Evolutionary conservation across 2,797 vertebrate genomes (phyloP).

Genomic region (Tamandua tetradactyla): DNA sequence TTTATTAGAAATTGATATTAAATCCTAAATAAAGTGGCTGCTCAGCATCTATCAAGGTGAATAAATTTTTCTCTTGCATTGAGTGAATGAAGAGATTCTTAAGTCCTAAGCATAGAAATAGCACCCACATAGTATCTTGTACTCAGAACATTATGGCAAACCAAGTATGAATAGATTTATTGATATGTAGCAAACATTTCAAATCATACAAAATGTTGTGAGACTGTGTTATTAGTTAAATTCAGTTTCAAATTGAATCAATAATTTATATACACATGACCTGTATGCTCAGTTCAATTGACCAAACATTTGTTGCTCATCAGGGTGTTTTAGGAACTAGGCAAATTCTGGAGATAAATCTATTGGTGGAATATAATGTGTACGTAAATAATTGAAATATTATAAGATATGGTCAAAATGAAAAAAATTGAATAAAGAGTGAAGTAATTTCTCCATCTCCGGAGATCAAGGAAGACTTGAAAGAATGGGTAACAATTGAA

Average conservation of each 20-base stretch:
- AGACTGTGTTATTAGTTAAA: not conserved
- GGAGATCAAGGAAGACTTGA: not conserved
- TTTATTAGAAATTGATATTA: no score
- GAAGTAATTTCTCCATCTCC: not conserved
- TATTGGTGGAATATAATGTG: no score
- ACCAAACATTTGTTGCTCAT: not conserved
- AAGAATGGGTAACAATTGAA: not conserved
- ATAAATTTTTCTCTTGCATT: not conserved
- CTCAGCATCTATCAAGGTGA: no score
- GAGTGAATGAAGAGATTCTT: not conserved
- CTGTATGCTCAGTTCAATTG: not conserved
- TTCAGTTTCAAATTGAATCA: not conserved
- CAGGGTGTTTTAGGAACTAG: not conserved
- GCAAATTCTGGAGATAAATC: no score
- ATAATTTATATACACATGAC: not conserved
- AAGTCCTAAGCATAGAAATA: not conserved
- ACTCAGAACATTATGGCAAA: not conserved
- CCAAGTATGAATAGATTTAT: not conserved
- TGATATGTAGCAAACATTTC: not conserved
- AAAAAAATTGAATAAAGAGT: not conserved
- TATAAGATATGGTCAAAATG: not conserved
- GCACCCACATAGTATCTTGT: rapidly evolving
- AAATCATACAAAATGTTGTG: not conserved
- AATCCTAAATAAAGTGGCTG: no score
- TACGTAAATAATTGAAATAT: not conserved